Percentiles rank a stretch among this genome's conserved stretches.
phyloP scores from a whole-genome alignment of 2,113 vertebrate genomes.

The Gasterosteus nipponicus region DNA sequence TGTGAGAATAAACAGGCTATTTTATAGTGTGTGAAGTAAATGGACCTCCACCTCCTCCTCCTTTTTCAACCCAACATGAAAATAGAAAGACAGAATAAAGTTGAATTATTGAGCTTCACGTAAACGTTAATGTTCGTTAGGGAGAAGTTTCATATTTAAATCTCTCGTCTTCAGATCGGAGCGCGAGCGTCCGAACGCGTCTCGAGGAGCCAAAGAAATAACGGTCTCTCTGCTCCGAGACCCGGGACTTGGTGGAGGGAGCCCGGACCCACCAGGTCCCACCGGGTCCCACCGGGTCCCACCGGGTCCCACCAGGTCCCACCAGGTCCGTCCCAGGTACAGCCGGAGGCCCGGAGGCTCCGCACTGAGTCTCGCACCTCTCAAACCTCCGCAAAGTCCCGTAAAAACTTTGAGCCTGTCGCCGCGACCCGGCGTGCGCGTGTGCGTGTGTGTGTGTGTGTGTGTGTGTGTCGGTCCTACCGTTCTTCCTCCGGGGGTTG shows the following conservation, averaged over 20 bases:
- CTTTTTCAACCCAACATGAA: too few relatives aligned
- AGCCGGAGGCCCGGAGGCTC: background rate
- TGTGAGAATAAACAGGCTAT: too few relatives aligned
- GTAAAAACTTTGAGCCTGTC: conserved; percentile 1
- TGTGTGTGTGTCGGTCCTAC: conserved; percentile 78
- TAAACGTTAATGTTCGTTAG: too few relatives aligned
- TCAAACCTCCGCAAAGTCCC: background rate
- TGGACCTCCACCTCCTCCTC: too few relatives aligned
- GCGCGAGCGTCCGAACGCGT: too few relatives aligned
- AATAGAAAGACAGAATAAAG: too few relatives aligned
- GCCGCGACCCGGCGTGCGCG: background rate
- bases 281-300: too few relatives aligned
- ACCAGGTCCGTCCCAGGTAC: background rate
- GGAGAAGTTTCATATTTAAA: too few relatives aligned
- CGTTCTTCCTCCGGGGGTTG: conserved; percentile 96
- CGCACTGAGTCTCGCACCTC: background rate
- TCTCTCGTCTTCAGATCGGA: too few relatives aligned
- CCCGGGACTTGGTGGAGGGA: background rate
- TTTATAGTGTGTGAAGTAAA: too few relatives aligned
- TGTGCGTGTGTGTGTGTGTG: background rate
- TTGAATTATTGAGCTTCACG: too few relatives aligned
- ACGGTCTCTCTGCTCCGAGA: conserved; percentile 25
- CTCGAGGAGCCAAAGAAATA: conserved; percentile 16
- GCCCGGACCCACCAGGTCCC: background rate
- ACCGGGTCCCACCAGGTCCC: too few relatives aligned